phyloP scores from a whole-genome alignment of 2,888 invertebrate species.

The Harmothoe impar region DNA sequence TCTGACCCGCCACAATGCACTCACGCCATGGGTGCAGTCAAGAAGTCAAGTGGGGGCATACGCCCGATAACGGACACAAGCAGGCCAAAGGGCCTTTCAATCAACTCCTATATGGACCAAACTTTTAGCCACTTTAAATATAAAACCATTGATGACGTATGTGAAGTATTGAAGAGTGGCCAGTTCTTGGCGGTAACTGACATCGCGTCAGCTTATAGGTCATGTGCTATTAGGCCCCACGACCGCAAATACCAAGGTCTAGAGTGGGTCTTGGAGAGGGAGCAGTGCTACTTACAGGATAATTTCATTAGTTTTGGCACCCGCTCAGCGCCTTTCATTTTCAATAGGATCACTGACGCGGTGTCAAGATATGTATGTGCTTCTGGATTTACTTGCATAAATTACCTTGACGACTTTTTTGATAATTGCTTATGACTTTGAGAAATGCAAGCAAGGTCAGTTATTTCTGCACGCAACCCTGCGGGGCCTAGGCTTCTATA shows the following conservation, averaged over 20 bases:
- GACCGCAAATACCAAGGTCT: slow-evolving; percentile 22
- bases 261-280: too few relatives aligned
- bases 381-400: neutral
- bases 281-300: too few relatives aligned
- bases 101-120: neutral
- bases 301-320: neutral
- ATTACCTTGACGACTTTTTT: neutral
- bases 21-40: neutral
- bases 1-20: neutral
- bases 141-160: neutral
- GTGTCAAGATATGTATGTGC: neutral
- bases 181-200: neutral
- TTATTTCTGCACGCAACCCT: too few relatives aligned
- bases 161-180: neutral
- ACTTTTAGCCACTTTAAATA: neutral
- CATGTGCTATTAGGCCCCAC: neutral
- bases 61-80: neutral
- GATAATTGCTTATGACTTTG: neutral
- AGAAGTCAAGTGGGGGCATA: neutral
- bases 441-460: too few relatives aligned
- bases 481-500: too few relatives aligned
- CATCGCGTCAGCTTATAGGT: neutral
- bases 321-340: neutral
- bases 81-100: neutral
- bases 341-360: neutral